phyloP scores from a whole-genome alignment of 2,888 invertebrate species.

The Drosophila tripunctata region DNA sequence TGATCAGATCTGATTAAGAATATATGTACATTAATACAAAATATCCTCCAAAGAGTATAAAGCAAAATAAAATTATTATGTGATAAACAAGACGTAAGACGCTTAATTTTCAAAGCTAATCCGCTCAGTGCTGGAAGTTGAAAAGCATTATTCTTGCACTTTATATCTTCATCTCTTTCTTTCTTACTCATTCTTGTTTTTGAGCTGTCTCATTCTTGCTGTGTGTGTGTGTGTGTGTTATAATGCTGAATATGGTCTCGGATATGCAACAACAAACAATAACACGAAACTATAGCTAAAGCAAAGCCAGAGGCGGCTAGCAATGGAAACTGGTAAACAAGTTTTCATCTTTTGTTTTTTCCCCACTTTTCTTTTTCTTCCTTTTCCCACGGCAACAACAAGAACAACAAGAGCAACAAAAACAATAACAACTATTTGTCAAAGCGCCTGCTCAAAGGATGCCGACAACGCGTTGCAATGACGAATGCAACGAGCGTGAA shows the following conservation, averaged over 20 bases:
- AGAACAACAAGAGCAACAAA: conserved; percentile 1
- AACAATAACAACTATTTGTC: conserved; percentile 46
- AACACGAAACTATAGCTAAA: conserved; percentile 41
- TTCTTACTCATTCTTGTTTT: background rate
- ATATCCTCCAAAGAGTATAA: no score
- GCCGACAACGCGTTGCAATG: conserved; percentile 47
- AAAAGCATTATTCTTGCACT: no score
- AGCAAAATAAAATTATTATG: no score
- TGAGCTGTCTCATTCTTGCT: background rate
- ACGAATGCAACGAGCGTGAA: conserved; percentile 58
- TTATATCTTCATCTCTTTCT: background rate
- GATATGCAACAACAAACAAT: conserved; percentile 67
- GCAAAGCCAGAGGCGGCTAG: conserved; percentile 53
- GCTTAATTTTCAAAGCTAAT: no score
- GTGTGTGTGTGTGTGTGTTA: conserved; percentile 36
- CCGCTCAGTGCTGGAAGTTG: background rate
- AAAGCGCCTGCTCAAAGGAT: conserved; percentile 70
- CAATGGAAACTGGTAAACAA: conserved; percentile 69
- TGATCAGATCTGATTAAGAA: no score
- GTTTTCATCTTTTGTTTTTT: conserved; percentile 61
- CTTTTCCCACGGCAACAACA: conserved; percentile 22
- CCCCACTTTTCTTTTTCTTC: conserved; percentile 2
- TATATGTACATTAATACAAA: no score
- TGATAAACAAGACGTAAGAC: no score
- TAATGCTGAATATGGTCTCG: conserved; percentile 67